These are phyloP conservation scores for Novumbra hubbsi DNA, from an alignment of 2,797 vertebrate species.

Conservation along the genomic window DNA sequence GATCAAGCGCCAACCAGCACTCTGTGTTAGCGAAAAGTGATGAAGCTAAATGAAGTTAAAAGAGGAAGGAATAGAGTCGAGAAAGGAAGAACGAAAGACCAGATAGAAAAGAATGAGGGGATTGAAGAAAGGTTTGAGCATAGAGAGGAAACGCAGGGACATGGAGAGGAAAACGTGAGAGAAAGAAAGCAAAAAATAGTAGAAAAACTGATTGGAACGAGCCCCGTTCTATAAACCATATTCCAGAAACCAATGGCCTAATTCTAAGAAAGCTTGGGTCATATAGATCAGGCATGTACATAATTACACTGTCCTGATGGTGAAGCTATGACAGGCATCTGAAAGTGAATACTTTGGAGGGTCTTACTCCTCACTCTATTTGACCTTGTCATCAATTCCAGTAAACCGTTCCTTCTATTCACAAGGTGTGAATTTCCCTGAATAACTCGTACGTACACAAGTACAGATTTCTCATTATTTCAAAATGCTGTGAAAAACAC, in stretches of 20 bases:
- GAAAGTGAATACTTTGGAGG: too few relatives aligned
- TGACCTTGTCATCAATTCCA: too few relatives aligned
- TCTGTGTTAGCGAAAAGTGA: constrained; percentile 35
- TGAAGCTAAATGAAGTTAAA: constrained; percentile 33
- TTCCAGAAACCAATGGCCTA: neutral
- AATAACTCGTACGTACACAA: too few relatives aligned
- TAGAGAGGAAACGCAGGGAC: constrained; percentile 8
- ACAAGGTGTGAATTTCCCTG: too few relatives aligned
- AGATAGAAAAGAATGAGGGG: neutral
- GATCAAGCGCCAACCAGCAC: constrained; percentile 17
- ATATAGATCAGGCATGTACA: too few relatives aligned
- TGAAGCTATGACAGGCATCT: too few relatives aligned
- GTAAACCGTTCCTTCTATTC: too few relatives aligned
- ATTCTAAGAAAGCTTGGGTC: too few relatives aligned
- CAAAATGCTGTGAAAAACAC: too few relatives aligned
- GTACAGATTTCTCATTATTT: too few relatives aligned
- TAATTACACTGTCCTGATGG: too few relatives aligned
- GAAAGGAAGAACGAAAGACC: neutral
- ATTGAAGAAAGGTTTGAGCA: neutral
- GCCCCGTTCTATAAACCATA: neutral
- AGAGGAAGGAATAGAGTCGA: constrained; percentile 18
- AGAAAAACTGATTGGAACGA: neutral
- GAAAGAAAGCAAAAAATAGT: neutral
- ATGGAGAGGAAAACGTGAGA: neutral
- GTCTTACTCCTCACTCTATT: too few relatives aligned